Evolutionary conservation across 2,888 invertebrate genomes (phyloP).

Genomic region (Diadegma fenestrale): DNA sequence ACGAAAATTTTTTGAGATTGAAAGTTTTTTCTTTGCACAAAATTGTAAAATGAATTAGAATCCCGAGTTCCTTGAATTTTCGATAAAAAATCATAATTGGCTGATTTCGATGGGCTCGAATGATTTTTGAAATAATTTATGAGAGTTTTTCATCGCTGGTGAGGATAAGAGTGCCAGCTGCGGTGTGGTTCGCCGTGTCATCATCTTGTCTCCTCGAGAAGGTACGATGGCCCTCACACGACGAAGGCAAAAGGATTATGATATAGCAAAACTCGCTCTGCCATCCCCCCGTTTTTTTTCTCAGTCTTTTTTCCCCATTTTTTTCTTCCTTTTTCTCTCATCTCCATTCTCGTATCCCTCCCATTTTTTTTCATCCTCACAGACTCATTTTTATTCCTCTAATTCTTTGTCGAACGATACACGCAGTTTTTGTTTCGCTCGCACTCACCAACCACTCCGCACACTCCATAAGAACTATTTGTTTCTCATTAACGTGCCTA

Average conservation of each 20-base stretch:
- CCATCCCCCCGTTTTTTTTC: conserved; percentile 17
- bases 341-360: conserved; percentile 61
- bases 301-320: conserved; percentile 15
- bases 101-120: conserved; percentile 36
- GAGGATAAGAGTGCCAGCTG: conserved; percentile 31
- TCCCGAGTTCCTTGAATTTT: not conserved
- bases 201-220: conserved; percentile 36
- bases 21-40: not conserved
- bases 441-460: conserved; percentile 29
- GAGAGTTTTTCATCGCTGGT: conserved; percentile 48
- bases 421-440: conserved; percentile 24
- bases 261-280: conserved; percentile 65
- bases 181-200: conserved; percentile 52
- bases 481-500: conserved; percentile 82
- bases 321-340: conserved; percentile 47
- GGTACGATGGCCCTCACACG: conserved; percentile 64
- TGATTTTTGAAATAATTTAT: conserved; percentile 24
- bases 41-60: not conserved
- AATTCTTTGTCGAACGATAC: conserved; percentile 46
- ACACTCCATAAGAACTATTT: conserved; percentile 76
- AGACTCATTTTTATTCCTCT: conserved; percentile 51
- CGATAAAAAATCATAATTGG: conserved; percentile 29
- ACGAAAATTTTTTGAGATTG: not conserved
- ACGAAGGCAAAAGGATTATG: conserved; percentile 67
- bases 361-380: conserved; percentile 26